Evolutionary conservation across 2,797 vertebrate species (phyloP), one percentile per base, ranked within the genome.

Genomic region (Sebastes itinus): DNA sequence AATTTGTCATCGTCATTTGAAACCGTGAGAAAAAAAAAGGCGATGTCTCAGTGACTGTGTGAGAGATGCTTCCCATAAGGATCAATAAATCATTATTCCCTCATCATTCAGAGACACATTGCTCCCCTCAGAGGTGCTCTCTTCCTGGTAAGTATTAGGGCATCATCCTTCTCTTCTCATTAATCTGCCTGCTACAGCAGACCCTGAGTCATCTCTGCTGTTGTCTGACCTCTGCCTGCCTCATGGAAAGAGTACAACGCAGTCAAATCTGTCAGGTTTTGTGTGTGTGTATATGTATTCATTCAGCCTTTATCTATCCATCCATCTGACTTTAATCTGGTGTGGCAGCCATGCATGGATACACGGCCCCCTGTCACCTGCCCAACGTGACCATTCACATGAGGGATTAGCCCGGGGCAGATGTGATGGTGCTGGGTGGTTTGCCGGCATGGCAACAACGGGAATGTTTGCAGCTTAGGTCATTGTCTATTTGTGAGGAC

Each of bases 291-390:
- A 10, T 32, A 12, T 70, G 65, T 33, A 28, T 79, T 64, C 49
- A 56, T 74, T 84, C 78, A 77, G 3, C 73, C 65, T 89, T 71
- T 28, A 79, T 89, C 75, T 75, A 63, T 71, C 84, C 82, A 54
- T 71, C 76, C 77, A 62, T 75, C 76, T 54, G 33, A 82, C 63
- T 76, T 72, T 91, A 85, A 93, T 90, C 87, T 81, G 78, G 72
- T 77, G 46, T 77, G 84, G 83, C 87, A 84, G 79, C 52, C 54
- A 5, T 16, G 80, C 77, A 63, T 18, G 27, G 54, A 87, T 65
- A 65, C 68, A 55, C 12, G n/a, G 28, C 18, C 59, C 20, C 61
- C 13, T 13, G 10, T 87, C 88, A 89, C 81, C 87, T 88, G 69
- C 77, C 79, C 82, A 87, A 81, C 55, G 72, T 86, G 85, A 83